Evolutionary conservation across 2,797 vertebrate genomes (phyloP).

Genomic region (Morus bassanus): DNA sequence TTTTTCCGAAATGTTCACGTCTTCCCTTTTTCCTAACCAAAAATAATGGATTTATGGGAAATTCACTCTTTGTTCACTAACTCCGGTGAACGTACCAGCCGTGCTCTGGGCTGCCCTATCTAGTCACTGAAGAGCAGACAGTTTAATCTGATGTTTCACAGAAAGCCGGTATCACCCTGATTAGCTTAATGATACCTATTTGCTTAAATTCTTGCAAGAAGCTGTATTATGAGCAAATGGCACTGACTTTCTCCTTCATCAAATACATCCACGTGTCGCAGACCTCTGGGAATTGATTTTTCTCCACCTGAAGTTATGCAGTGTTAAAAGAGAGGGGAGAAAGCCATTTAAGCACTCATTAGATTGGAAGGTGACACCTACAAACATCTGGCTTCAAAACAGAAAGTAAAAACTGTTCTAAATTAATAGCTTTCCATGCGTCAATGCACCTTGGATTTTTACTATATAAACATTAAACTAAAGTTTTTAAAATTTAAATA

Average conservation of each 20-base stretch:
- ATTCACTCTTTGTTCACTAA: not conserved
- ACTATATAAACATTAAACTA: not conserved
- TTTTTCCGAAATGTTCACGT: not conserved
- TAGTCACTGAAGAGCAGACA: no score
- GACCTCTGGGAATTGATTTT: not conserved
- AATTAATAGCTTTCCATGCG: conserved; percentile 27
- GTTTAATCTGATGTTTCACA: not conserved
- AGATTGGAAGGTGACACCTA: conserved; percentile 54
- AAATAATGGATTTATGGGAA: not conserved
- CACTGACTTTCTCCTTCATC: not conserved
- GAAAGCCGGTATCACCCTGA: rapidly evolving
- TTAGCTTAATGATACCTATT: not conserved
- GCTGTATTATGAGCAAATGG: not conserved
- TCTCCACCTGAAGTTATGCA: not conserved
- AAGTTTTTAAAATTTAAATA: conserved; percentile 1
- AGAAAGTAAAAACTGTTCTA: not conserved
- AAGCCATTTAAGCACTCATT: conserved; percentile 17
- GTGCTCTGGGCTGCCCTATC: not conserved
- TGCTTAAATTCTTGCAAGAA: not conserved
- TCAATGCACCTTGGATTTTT: conserved; percentile 17
- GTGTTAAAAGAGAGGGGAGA: not conserved
- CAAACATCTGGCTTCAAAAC: conserved; percentile 51
- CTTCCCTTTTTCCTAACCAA: not conserved
- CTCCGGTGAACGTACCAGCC: rapidly evolving
- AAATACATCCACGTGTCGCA: rapidly evolving